A percentile compares a stretch with the other conserved stretches of the same genome.
phyloP scores from a whole-genome alignment of 23 tunicate species.

The Clavelina lepadiformis region DNA sequence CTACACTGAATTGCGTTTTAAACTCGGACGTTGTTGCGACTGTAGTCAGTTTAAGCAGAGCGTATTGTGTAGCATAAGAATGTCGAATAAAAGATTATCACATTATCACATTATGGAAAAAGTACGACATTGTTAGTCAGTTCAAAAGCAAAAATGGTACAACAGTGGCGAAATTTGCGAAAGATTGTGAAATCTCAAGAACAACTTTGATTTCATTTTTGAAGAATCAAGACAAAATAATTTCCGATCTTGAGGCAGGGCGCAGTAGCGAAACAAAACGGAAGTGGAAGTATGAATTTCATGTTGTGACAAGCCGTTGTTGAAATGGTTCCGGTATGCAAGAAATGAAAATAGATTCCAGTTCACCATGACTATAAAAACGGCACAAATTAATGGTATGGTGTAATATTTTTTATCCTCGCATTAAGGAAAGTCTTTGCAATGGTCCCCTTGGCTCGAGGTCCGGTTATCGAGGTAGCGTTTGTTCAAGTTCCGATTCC shows the following conservation, averaged over 20 bases:
- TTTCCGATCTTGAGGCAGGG: slow-evolving; percentile 24
- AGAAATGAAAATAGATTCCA: slow-evolving; percentile 21
- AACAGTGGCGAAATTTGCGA: slow-evolving; percentile 8
- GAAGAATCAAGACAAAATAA: slow-evolving; percentile 7
- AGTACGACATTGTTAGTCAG: slow-evolving; percentile 12
- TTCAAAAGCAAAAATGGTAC: no score
- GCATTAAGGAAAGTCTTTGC: no score
- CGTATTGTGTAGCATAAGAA: not conserved
- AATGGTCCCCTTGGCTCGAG: no score
- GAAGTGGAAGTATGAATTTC: slow-evolving; percentile 11
- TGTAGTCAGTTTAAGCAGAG: slow-evolving; percentile 2
- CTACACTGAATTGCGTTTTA: slow-evolving; percentile 12
- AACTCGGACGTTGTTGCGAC: not conserved
- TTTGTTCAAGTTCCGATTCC: no score
- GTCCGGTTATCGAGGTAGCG: no score
- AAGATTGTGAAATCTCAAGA: slow-evolving; percentile 19
- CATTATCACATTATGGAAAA: not conserved
- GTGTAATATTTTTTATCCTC: no score
- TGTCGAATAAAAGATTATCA: not conserved
- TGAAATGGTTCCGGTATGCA: slow-evolving; percentile 28
- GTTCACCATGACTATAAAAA: no score
- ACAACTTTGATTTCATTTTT: not conserved
- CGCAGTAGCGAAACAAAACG: slow-evolving; percentile 14
- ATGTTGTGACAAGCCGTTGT: slow-evolving; percentile 18
- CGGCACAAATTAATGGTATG: no score